A percentile compares a stretch with the other conserved stretches of the same genome.
These are phyloP conservation scores for Goniozus legneri DNA, from an alignment of 1,140 invertebrate genomes.

Conservation along the genomic window DNA sequence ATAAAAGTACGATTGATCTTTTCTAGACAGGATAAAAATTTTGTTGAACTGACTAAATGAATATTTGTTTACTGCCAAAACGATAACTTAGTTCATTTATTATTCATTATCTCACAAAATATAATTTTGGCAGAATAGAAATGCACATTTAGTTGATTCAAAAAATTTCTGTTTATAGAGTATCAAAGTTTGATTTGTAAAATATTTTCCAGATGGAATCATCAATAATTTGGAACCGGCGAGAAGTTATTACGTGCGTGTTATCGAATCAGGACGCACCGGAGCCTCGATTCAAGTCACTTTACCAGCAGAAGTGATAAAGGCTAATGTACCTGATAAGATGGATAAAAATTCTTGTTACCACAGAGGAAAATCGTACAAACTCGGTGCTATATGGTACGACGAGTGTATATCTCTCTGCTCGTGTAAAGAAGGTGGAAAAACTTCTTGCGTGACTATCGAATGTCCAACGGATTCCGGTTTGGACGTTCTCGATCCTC, in stretches of 20 bases:
- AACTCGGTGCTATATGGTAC: conserved; percentile 61
- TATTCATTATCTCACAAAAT: neutral
- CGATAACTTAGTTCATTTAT: neutral
- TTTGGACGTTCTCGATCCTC: conserved; percentile 74
- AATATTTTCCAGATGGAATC: conserved; percentile 39
- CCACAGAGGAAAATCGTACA: conserved; percentile 60
- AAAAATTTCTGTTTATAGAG: conserved; percentile 6
- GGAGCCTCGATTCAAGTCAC: conserved; percentile 40
- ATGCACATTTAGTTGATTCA: no score
- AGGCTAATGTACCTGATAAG: conserved; percentile 39
- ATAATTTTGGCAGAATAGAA: no score
- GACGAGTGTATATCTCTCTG: conserved; percentile 74
- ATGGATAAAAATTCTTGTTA: conserved; percentile 48
- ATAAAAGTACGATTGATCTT: no score
- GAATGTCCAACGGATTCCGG: conserved; percentile 81
- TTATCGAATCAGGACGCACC: conserved; percentile 34
- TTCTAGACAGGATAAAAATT: no score
- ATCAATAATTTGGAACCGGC: conserved; percentile 45
- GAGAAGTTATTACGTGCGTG: conserved; percentile 44
- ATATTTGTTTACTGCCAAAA: conserved; percentile 1
- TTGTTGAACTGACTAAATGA: neutral
- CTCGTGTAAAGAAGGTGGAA: conserved; percentile 57
- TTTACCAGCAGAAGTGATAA: conserved; percentile 43
- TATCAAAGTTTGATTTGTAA: conserved; percentile 8
- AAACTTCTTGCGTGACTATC: conserved; percentile 68